These are phyloP conservation scores for Amblyjoppa fuscipennis DNA, from an alignment of 2,888 invertebrate genomes.

Conservation along the genomic window DNA sequence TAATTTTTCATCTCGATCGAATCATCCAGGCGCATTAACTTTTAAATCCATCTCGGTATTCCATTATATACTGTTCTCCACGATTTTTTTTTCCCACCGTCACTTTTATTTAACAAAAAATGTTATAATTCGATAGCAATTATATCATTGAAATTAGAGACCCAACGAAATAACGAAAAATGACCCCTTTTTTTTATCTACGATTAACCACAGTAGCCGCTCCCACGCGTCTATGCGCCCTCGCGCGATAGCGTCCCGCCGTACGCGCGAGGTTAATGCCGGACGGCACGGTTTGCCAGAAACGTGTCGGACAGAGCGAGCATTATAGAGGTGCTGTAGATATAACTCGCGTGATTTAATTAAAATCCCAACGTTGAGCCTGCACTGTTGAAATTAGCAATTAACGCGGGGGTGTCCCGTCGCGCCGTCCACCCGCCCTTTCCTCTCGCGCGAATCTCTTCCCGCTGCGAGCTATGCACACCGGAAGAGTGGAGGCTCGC, in stretches of 20 bases:
- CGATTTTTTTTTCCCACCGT: too few species aligned
- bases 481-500: slow-evolving; percentile 49
- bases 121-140: neutral
- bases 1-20: neutral
- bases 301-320: slow-evolving; percentile 35
- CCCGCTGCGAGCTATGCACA: slow-evolving; percentile 38
- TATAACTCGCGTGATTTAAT: slow-evolving; percentile 75
- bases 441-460: slow-evolving; percentile 42
- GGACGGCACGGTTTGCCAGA: slow-evolving; percentile 56
- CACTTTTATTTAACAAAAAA: neutral
- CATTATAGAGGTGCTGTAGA: slow-evolving; percentile 38
- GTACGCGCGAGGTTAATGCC: slow-evolving; percentile 22
- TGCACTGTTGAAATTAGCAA: slow-evolving; percentile 75
- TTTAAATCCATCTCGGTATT: too few species aligned
- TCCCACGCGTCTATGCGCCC: neutral
- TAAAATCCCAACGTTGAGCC: slow-evolving; percentile 73
- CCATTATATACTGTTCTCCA: neutral
- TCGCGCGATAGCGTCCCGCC: neutral
- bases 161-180: neutral
- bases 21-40: too few species aligned
- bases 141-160: slow-evolving; percentile 1
- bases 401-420: slow-evolving; percentile 73
- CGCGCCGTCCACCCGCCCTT: slow-evolving; percentile 51
- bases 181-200: neutral
- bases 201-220: slow-evolving; percentile 5